These are phyloP conservation scores for Atrichornis clamosus DNA, from an alignment of 2,113 vertebrate species.

Conservation along the genomic window DNA sequence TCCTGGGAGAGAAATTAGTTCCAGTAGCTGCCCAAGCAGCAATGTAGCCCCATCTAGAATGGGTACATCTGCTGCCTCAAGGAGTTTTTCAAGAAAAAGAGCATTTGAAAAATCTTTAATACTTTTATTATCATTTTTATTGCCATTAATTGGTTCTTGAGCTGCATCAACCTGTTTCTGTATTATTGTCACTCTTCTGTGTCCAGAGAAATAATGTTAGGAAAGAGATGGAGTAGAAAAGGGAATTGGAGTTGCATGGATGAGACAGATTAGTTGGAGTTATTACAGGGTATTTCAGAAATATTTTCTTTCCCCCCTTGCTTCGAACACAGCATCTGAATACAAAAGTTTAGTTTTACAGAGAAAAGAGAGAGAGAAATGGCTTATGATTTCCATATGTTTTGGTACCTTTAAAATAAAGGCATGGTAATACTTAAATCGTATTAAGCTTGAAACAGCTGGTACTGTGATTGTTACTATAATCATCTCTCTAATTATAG, in stretches of 20 bases:
- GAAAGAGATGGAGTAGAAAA: not conserved
- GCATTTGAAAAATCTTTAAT: not conserved
- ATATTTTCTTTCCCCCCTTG: not conserved
- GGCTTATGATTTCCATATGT: slow-evolving; percentile 69
- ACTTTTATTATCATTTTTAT: not conserved
- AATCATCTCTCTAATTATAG: slow-evolving; percentile 83
- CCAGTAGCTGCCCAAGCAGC: not conserved
- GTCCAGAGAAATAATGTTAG: not conserved
- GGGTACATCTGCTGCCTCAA: not conserved
- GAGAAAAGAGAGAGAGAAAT: slow-evolving; percentile 25
- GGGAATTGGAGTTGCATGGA: slow-evolving; percentile 22
- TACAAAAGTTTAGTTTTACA: slow-evolving; percentile 24
- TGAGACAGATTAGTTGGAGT: slow-evolving; percentile 61
- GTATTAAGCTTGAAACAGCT: slow-evolving; percentile 76
- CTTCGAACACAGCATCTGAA: slow-evolving; percentile 49
- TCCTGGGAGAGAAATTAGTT: slow-evolving; percentile 4
- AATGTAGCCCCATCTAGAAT: not conserved
- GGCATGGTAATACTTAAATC: slow-evolving; percentile 72
- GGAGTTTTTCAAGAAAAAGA: not conserved
- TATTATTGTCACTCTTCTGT: not conserved
- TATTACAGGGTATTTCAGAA: slow-evolving; percentile 36
- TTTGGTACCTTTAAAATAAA: slow-evolving; percentile 58
- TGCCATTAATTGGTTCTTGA: not conserved
- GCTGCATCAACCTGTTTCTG: not conserved
- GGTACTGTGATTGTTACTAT: slow-evolving; percentile 76